A percentile compares a stretch with the other conserved stretches of the same genome.
These are phyloP conservation scores for Drosophila quinaria DNA, from an alignment of 2,888 invertebrate genomes.

Conservation along the genomic window DNA sequence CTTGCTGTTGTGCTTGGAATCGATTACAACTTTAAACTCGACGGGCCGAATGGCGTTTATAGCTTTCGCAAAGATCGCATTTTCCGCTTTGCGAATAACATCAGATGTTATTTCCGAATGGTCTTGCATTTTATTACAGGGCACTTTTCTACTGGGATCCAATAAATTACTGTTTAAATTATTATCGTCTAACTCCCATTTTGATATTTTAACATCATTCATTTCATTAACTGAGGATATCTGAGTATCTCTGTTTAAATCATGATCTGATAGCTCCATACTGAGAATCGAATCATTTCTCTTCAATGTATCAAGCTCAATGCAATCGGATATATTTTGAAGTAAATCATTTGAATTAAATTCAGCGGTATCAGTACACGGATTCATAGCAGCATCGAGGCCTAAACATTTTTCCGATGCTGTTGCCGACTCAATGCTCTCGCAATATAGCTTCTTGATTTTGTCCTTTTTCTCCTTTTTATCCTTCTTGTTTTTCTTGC, in stretches of 20 bases:
- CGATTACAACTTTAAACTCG: slow-evolving; percentile 87
- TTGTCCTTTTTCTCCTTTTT: slow-evolving; percentile 71
- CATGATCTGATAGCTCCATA: slow-evolving; percentile 63
- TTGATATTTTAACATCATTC: slow-evolving; percentile 91
- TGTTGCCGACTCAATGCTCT: slow-evolving; percentile 29
- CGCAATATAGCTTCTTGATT: slow-evolving; percentile 40
- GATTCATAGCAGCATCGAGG: slow-evolving; percentile 18
- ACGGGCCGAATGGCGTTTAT: slow-evolving; percentile 92
- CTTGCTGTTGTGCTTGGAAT: slow-evolving; percentile 85
- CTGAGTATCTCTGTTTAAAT: slow-evolving; percentile 17
- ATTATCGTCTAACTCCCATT: slow-evolving; percentile 96
- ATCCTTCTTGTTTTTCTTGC: slow-evolving; percentile 74
- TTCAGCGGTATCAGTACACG: slow-evolving; percentile 27
- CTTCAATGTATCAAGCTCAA: slow-evolving; percentile 54
- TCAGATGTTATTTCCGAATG: slow-evolving; percentile 92
- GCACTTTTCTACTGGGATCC: slow-evolving; percentile 86
- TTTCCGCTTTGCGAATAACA: slow-evolving; percentile 95
- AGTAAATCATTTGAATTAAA: slow-evolving; percentile 28
- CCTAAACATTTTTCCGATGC: slow-evolving; percentile 36
- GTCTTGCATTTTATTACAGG: slow-evolving; percentile 83
- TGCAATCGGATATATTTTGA: slow-evolving; percentile 22
- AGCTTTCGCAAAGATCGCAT: slow-evolving; percentile 95
- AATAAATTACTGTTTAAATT: slow-evolving; percentile 87
- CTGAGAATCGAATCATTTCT: slow-evolving; percentile 73
- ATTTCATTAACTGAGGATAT: slow-evolving; percentile 63